phyloP scores from a whole-genome alignment of 2,113 vertebrate genomes.

The Neomonachus schauinslandi region DNA sequence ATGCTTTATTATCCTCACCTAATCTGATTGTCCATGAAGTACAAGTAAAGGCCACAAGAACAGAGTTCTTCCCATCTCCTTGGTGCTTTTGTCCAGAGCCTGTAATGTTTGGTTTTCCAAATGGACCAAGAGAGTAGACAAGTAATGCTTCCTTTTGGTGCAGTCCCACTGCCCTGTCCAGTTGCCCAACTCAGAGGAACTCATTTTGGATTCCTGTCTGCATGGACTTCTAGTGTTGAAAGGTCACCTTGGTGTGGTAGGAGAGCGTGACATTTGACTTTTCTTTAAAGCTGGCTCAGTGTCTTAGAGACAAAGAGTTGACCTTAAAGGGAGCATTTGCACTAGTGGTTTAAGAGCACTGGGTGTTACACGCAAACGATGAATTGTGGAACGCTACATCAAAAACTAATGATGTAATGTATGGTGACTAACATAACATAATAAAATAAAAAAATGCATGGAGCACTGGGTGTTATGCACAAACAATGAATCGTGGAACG shows the following conservation, averaged over 20 bases:
- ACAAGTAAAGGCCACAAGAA: background rate
- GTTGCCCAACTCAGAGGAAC: background rate
- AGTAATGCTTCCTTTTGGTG: background rate
- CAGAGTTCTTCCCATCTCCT: background rate
- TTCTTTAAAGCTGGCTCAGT: background rate
- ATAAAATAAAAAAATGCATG: too few relatives aligned
- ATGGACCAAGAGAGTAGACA: background rate
- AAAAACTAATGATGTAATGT: too few relatives aligned
- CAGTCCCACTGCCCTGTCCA: background rate
- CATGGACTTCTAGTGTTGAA: background rate
- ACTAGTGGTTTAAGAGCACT: background rate
- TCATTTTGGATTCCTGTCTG: background rate
- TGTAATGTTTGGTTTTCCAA: background rate
- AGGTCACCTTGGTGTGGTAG: accelerated
- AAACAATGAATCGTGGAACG: too few relatives aligned
- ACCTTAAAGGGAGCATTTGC: background rate
- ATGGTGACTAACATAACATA: too few relatives aligned
- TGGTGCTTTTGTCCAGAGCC: background rate
- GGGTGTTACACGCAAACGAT: too few relatives aligned
- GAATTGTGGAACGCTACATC: too few relatives aligned
- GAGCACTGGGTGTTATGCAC: too few relatives aligned
- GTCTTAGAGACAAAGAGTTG: background rate
- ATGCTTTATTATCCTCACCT: background rate
- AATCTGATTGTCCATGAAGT: background rate
- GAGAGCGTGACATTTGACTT: background rate